These are phyloP conservation scores for Datnioides undecimradiatus DNA, from an alignment of 2,113 vertebrate species.

Conservation along the genomic window DNA sequence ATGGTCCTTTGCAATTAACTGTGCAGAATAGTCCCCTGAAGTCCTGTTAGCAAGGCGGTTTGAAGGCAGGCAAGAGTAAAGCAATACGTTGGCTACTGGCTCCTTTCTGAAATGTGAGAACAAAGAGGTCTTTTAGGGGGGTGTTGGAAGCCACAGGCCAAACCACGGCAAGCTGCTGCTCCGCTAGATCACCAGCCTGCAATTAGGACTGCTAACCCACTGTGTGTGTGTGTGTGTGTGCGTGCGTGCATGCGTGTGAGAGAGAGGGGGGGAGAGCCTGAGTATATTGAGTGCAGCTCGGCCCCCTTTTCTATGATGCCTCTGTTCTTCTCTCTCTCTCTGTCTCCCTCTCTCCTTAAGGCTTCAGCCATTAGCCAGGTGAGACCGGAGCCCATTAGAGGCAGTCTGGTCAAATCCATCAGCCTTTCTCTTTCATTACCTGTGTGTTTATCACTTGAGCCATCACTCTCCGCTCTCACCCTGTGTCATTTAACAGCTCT, in stretches of 20 bases:
- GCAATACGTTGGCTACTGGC: conserved; percentile 63
- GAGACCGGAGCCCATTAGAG: conserved; percentile 66
- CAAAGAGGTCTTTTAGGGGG: conserved; percentile 74
- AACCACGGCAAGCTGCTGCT: conserved; percentile 67
- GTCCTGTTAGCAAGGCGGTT: conserved; percentile 68
- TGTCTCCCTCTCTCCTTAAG: conserved; percentile 6
- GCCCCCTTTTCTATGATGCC: conserved; percentile 24
- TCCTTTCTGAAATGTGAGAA: conserved; percentile 76
- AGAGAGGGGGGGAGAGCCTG: too few relatives aligned
- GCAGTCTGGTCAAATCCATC: conserved; percentile 58
- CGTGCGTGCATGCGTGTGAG: conserved; percentile 1
- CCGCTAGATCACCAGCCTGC: conserved; percentile 67
- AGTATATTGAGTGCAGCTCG: conserved; percentile 4
- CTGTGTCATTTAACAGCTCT: conserved; percentile 60
- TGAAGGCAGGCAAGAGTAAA: conserved; percentile 55
- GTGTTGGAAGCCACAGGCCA: conserved; percentile 59
- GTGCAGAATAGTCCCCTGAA: conserved; percentile 64
- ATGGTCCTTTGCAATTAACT: conserved; percentile 55
- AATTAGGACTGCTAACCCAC: conserved; percentile 63
- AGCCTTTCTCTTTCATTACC: conserved; percentile 71
- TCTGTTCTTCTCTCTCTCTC: neutral
- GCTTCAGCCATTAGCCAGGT: conserved; percentile 65
- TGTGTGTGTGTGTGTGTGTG: conserved; percentile 13
- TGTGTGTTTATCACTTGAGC: conserved; percentile 71
- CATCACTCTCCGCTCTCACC: conserved; percentile 59